Base-by-base conservation (phyloP, 2,113 vertebrate genomes). In the Brachyhypopomus gauderio region DNA sequence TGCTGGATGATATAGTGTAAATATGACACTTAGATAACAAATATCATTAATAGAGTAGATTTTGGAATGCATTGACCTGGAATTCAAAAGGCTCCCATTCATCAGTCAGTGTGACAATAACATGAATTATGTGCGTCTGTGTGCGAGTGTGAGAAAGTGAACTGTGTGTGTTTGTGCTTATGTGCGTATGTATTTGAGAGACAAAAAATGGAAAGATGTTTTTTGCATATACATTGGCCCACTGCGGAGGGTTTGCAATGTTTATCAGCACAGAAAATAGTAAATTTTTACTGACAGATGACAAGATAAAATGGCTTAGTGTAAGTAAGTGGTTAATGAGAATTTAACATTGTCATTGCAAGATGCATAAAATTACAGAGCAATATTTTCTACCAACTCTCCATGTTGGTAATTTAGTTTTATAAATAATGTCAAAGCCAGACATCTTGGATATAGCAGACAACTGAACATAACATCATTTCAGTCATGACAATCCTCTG, bases 331-430 rank as follows among this genome's bases (percentile, higher is more conserved):
- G 74, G 67, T n/a, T 36, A 75, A 72, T 34, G 66, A 60, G 30
- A 0, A 69, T 75, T 69, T 75, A 70, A 75, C 11, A 60, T 55
- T 48, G 77, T 78, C 34, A 78, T 52, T 52, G 56, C 77, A 75
- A 83, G 64, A 80, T 72, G 72, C 67, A 27, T 83, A 55, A 74
- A 66, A 81, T 48, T 45, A 78, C 85, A 83, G 78, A 83, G 81
- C 85, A 86, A 83, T 83, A 86, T 86, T 86, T 85, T 81, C 72
- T 77, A 83, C 64, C 62, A 75, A 83, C 70, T 75, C 67, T 66
- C 64, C 48, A 67, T 72, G 84, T 79, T 82, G 52, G 66, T 78
- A 59, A 82, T 78, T 81, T 82, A 85, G 84, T 81, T 85, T 82
- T 79, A 82, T 72, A 72, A 77, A 58, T 77, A 48, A 77, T 62